Percentiles rank a stretch among this genome's conserved stretches.
These are phyloP conservation scores for Thalpophila matura DNA, from an alignment of 2,888 invertebrate genomes.

Conservation along the genomic window DNA sequence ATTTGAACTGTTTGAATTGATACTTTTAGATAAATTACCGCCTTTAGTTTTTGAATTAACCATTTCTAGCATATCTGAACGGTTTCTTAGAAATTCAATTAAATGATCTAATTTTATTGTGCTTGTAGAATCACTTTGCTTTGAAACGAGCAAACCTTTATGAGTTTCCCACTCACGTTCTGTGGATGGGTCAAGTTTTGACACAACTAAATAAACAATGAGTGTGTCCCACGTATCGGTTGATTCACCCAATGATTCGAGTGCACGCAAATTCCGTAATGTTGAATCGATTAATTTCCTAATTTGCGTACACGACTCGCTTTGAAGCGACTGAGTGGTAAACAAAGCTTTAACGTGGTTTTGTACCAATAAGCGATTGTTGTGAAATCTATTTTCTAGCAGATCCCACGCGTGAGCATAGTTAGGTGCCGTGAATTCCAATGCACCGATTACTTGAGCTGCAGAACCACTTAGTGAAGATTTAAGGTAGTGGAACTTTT, in stretches of 20 bases:
- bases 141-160: conserved; percentile 5
- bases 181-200: conserved; percentile 26
- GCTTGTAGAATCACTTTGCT: not conserved
- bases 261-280: conserved; percentile 34
- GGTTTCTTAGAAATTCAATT: conserved; percentile 10
- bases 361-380: conserved; percentile 9
- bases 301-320: conserved; percentile 8
- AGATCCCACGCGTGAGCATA: conserved; percentile 11
- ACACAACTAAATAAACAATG: conserved; percentile 27
- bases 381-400: conserved; percentile 14
- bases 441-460: not conserved
- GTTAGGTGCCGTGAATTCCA: conserved; percentile 1
- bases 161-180: conserved; percentile 44
- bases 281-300: conserved; percentile 25
- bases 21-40: too few species aligned
- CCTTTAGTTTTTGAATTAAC: conserved; percentile 1
- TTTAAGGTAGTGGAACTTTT: conserved; percentile 1
- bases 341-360: conserved; percentile 18
- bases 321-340: not conserved
- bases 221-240: conserved; percentile 42
- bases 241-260: conserved; percentile 26
- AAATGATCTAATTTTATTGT: conserved; percentile 23
- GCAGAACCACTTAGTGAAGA: conserved; percentile 1
- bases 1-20: too few species aligned
- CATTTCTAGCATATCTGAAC: conserved; percentile 26